A percentile compares a stretch with the other conserved stretches of the same genome.
phyloP scores from a whole-genome alignment of 2,113 vertebrate genomes.

The Gallinago jamesoni region DNA sequence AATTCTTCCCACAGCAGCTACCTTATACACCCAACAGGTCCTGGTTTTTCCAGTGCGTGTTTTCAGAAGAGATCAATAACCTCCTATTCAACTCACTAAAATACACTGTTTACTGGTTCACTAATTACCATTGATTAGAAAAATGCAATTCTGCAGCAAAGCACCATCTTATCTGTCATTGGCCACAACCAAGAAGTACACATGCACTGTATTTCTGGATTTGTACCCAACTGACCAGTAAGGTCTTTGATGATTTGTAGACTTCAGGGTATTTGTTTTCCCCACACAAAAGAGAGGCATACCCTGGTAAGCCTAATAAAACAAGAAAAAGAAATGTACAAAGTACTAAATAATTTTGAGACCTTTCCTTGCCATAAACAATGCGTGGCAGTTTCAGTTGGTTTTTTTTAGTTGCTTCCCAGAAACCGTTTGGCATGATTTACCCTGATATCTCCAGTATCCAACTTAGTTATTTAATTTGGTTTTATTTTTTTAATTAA shows the following conservation, averaged over 20 bases:
- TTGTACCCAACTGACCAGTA: not conserved
- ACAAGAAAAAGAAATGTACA: not conserved
- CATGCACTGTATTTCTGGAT: accelerated
- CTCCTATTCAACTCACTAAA: not conserved
- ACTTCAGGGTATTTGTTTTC: not conserved
- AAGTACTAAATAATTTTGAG: not conserved
- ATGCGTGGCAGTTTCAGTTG: not conserved
- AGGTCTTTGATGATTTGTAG: not conserved
- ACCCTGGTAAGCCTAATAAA: not conserved
- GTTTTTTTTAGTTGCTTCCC: not conserved
- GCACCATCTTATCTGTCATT: not conserved
- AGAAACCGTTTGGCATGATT: not conserved
- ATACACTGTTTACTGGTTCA: not conserved
- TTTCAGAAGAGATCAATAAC: not conserved
- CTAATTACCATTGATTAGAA: not conserved
- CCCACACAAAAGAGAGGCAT: not conserved
- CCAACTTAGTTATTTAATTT: not conserved
- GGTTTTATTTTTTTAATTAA: no score
- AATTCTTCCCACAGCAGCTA: not conserved
- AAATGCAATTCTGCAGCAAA: not conserved
- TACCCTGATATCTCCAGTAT: not conserved
- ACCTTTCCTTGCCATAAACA: not conserved
- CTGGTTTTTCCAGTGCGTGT: not conserved
- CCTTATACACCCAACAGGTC: not conserved
- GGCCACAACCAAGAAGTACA: not conserved